Evolutionary conservation across 2,113 vertebrate genomes (phyloP).

Genomic region (Lynx canadensis): DNA sequence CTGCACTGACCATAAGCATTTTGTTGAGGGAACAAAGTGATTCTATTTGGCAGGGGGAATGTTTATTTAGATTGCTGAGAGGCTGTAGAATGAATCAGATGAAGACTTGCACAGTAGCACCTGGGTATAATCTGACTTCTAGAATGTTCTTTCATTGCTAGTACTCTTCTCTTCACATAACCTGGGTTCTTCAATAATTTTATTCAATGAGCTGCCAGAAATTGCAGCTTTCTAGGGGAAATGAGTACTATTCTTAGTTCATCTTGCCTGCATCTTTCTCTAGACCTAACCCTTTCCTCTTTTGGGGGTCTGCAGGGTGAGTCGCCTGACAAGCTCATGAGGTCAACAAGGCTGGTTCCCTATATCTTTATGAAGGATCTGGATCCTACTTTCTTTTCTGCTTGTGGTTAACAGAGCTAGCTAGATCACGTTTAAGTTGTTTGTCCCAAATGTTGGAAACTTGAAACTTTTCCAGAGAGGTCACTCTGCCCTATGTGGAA

Average conservation of each 20-base stretch:
- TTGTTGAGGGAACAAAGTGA: not conserved
- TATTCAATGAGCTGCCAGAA: not conserved
- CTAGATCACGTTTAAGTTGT: conserved; percentile 22
- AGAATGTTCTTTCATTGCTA: not conserved
- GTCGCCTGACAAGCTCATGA: not conserved
- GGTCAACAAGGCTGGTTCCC: not conserved
- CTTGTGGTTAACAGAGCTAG: not conserved
- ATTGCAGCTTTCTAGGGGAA: not conserved
- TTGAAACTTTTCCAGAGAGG: conserved; percentile 9
- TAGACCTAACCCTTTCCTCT: not conserved
- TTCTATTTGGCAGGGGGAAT: not conserved
- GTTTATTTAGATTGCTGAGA: not conserved
- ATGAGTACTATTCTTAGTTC: not conserved
- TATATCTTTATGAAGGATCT: not conserved
- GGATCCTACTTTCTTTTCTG: not conserved
- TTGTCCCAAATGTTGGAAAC: conserved; percentile 58
- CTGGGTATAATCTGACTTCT: not conserved
- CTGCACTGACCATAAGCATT: not conserved
- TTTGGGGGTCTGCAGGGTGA: not conserved
- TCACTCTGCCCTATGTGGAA: conserved; percentile 52
- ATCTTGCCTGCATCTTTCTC: not conserved
- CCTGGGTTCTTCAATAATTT: not conserved
- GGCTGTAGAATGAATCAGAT: not conserved
- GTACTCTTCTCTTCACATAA: not conserved
- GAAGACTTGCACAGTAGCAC: not conserved